Evolutionary conservation across 2,888 invertebrate genomes (phyloP).

Genomic region (Eurytoma californica): DNA sequence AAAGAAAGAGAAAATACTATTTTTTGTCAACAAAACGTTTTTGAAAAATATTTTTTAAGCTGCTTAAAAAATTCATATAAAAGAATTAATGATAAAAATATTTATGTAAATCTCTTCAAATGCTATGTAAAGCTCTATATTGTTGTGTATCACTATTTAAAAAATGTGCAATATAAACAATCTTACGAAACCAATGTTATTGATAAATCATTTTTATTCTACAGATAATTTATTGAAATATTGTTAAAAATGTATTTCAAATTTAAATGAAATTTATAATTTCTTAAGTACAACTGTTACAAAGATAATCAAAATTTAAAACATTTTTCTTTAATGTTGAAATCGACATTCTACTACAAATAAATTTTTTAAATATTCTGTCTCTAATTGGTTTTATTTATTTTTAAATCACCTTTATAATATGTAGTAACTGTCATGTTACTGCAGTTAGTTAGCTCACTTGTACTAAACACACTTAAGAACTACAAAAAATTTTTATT

Average conservation of each 20-base stretch:
- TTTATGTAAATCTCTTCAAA: background rate
- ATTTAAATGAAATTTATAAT: constrained; percentile 28
- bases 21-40: constrained; percentile 29
- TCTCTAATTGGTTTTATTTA: background rate
- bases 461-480: no score
- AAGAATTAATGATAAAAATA: constrained; percentile 1
- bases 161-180: constrained; percentile 25
- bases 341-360: constrained; percentile 24
- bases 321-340: constrained; percentile 48
- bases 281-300: constrained; percentile 10
- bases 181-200: constrained; percentile 26
- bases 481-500: no score
- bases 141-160: background rate
- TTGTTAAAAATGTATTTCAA: background rate
- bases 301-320: constrained; percentile 36
- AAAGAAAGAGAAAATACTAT: constrained; percentile 31
- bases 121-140: background rate
- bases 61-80: constrained; percentile 11
- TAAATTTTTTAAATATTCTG: constrained; percentile 27
- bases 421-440: no score
- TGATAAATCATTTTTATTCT: constrained; percentile 32
- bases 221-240: background rate
- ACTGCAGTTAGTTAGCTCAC: no score
- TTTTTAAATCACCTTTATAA: background rate
- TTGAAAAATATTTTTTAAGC: background rate